Evolutionary conservation across 2,888 invertebrate genomes (phyloP).

Genomic region (Cantharis flavilabris): DNA sequence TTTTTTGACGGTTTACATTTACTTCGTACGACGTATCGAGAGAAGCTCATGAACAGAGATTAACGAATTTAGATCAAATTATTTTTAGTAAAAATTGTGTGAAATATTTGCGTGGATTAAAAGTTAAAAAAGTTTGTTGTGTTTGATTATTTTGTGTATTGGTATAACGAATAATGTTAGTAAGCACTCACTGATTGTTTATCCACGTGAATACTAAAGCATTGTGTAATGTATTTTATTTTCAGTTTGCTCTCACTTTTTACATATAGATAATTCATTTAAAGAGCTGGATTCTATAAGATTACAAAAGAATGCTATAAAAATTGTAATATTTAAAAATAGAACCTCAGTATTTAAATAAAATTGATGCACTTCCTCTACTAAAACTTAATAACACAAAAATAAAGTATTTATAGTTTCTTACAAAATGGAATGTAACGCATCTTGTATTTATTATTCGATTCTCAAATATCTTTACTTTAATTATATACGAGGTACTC

Average conservation of each 20-base stretch:
- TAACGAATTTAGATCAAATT: not conserved
- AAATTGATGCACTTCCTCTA: slow-evolving; percentile 3
- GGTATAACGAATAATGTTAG: not conserved
- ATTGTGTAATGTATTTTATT: not conserved
- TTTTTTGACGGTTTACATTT: not conserved
- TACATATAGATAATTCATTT: not conserved
- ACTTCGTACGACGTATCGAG: not conserved
- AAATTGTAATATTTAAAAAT: slow-evolving; percentile 1
- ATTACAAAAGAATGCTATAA: slow-evolving; percentile 1
- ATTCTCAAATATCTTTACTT: not conserved
- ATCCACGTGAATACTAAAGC: not conserved
- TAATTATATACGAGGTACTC: not conserved
- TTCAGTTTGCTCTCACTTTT: not conserved
- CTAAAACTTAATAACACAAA: slow-evolving; percentile 1
- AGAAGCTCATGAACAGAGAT: not conserved
- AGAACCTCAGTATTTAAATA: not conserved
- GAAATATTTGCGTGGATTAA: not conserved
- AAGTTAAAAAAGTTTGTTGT: not conserved
- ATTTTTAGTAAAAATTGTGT: not conserved
- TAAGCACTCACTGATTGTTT: not conserved
- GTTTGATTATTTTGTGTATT: not conserved
- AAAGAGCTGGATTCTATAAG: not conserved
- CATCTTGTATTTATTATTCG: not conserved
- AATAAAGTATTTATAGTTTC: not conserved
- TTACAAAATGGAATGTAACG: not conserved